Evolutionary conservation across 2,113 vertebrate genomes (phyloP).

Genomic region (Neogale vison): DNA sequence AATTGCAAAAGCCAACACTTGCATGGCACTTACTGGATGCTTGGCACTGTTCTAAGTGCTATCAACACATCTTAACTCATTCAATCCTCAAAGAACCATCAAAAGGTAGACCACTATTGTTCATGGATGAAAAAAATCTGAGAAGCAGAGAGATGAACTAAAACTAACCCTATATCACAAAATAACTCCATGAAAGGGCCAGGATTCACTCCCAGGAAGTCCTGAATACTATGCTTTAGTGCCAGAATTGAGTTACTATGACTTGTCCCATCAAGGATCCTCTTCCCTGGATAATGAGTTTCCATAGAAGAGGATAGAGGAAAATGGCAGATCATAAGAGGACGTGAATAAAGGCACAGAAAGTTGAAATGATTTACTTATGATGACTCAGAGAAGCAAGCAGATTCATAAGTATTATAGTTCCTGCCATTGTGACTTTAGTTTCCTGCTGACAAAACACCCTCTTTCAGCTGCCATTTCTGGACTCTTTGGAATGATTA

Average conservation of each 20-base stretch:
- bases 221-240: background rate
- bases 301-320: background rate
- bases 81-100: background rate
- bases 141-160: background rate
- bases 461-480: background rate
- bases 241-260: background rate
- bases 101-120: background rate
- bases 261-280: background rate
- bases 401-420: background rate
- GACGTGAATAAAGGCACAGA: background rate
- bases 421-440: background rate
- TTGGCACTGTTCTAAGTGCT: background rate
- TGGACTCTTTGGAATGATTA: background rate
- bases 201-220: background rate
- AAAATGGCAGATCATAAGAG: background rate
- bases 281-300: background rate
- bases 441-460: background rate
- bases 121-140: background rate
- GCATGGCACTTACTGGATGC: background rate
- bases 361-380: background rate
- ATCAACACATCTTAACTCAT: background rate
- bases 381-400: background rate
- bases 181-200: background rate
- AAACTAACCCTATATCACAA: background rate
- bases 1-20: background rate